These are phyloP conservation scores for Lathronympha strigana DNA, from an alignment of 2,888 invertebrate species.

Conservation along the genomic window DNA sequence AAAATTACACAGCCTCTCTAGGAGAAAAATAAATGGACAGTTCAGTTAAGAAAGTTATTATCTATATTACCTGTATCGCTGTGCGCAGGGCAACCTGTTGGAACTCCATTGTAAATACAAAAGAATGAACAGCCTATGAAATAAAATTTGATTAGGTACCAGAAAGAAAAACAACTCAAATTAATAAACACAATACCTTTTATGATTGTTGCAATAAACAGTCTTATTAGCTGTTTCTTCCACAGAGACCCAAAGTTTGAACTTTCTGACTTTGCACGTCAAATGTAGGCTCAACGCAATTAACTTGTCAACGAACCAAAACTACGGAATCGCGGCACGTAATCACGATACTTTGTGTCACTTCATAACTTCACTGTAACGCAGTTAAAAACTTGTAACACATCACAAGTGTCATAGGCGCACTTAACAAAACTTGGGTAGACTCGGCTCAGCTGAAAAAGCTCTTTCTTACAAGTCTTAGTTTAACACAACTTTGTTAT, in stretches of 20 bases:
- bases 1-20: too few species aligned
- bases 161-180: constrained; percentile 3
- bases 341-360: constrained; percentile 63
- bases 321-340: constrained; percentile 55
- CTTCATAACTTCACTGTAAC: constrained; percentile 55
- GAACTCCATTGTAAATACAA: constrained; percentile 16
- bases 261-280: constrained; percentile 49
- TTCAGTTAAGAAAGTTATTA: constrained; percentile 11
- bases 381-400: constrained; percentile 61
- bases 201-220: constrained; percentile 29
- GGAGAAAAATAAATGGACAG: neutral
- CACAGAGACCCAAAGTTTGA: constrained; percentile 52
- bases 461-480: constrained; percentile 52
- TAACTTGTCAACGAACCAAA: constrained; percentile 58
- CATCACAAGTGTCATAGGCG: constrained; percentile 58
- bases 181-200: constrained; percentile 34
- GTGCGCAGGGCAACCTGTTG: constrained; percentile 30
- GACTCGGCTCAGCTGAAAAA: constrained; percentile 53
- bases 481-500: constrained; percentile 70
- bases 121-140: constrained; percentile 6
- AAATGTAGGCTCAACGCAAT: constrained; percentile 38
- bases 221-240: constrained; percentile 34
- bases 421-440: constrained; percentile 44
- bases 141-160: neutral
- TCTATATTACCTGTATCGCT: neutral